Evolutionary conservation across 1,140 invertebrate genomes (phyloP).

Genomic region (Samia ricini): DNA sequence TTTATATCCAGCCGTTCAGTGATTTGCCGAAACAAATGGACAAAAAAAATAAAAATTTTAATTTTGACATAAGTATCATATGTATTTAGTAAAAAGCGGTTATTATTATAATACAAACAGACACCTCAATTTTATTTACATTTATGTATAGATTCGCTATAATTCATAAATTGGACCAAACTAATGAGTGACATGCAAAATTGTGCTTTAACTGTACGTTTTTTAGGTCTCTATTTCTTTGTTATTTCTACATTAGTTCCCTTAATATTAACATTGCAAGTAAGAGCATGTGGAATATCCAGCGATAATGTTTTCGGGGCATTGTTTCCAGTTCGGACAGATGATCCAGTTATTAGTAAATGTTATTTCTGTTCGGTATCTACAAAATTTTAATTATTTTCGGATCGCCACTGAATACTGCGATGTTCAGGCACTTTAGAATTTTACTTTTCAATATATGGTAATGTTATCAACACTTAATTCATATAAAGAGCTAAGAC

Average conservation of each 20-base stretch:
- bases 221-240: conserved; percentile 6
- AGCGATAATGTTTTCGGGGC: conserved; percentile 27
- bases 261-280: conserved; percentile 26
- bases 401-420: no score
- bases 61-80: no score
- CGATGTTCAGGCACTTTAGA: no score
- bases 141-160: neutral
- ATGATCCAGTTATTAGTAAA: neutral
- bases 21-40: no score
- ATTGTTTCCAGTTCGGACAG: conserved; percentile 16
- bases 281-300: conserved; percentile 23
- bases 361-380: neutral
- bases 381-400: neutral
- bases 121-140: no score
- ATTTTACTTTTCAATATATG: no score
- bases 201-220: neutral
- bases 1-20: no score
- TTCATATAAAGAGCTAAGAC: no score
- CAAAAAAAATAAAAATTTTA: no score
- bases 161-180: conserved; percentile 10
- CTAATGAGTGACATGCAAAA: neutral
- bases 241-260: conserved; percentile 1
- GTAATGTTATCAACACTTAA: no score
- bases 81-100: no score
- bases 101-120: no score